A percentile compares a stretch with the other conserved stretches of the same genome.
phyloP scores from a whole-genome alignment of 2,797 vertebrate species.

The Hipposideros larvatus region DNA sequence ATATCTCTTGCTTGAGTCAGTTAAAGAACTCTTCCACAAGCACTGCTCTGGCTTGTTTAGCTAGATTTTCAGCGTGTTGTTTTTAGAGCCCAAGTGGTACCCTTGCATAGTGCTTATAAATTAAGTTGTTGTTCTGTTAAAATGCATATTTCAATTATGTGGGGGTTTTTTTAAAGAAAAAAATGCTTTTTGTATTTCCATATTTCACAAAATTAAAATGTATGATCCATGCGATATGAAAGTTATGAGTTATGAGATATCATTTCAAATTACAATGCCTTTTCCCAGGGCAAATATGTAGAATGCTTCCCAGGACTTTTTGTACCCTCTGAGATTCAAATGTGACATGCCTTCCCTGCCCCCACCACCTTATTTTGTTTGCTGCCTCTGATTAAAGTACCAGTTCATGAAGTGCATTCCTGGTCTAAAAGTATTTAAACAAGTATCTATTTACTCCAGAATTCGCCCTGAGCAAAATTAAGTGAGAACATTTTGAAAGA shows the following conservation, averaged over 20 bases:
- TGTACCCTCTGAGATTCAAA: conserved; percentile 56
- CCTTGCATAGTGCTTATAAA: not conserved
- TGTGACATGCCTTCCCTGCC: not conserved
- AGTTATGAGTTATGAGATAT: conserved; percentile 28
- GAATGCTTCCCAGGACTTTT: conserved; percentile 61
- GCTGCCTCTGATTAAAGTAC: conserved; percentile 30
- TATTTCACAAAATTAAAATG: conserved; percentile 39
- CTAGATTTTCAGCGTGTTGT: not conserved
- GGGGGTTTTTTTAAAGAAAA: not conserved
- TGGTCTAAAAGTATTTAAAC: conserved; percentile 9
- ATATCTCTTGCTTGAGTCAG: not conserved
- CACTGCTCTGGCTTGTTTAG: not conserved
- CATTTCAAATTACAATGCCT: conserved; percentile 48
- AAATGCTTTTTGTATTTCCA: not conserved
- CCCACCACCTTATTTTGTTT: not conserved
- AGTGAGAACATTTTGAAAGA: conserved; percentile 39
- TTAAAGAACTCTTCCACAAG: not conserved
- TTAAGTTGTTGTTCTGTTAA: conserved; percentile 44
- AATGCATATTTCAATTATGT: conserved; percentile 29
- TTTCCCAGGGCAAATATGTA: conserved; percentile 40
- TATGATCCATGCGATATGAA: not conserved
- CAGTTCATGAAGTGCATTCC: not conserved
- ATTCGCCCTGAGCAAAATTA: conserved; percentile 26
- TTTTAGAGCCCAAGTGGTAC: not conserved
- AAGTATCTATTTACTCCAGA: conserved; percentile 30